Percentiles rank a stretch among this genome's conserved stretches.
phyloP scores from a whole-genome alignment of 2,113 vertebrate genomes.

The Seriola aureovittata region DNA sequence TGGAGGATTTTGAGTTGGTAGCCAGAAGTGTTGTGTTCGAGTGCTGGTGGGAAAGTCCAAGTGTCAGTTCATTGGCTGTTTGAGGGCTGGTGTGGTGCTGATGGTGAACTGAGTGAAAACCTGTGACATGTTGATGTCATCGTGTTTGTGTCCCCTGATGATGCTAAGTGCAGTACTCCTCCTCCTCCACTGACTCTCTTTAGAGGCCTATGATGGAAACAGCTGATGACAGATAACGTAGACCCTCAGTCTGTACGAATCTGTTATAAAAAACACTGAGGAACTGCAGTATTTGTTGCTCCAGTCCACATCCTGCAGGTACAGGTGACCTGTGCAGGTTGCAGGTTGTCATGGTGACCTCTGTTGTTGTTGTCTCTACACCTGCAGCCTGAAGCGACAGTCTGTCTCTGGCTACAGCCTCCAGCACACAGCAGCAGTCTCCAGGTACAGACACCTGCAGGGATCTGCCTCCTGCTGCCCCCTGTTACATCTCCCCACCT shows the following conservation, averaged over 20 bases:
- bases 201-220: no score
- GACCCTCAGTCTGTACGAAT: no score
- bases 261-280: no score
- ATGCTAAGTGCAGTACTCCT: no score
- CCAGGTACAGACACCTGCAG: conserved; percentile 54
- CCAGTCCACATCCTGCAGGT: background rate
- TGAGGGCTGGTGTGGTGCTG: no score
- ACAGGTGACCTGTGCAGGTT: background rate
- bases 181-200: no score
- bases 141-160: no score
- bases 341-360: conserved; percentile 31
- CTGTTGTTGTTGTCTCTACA: conserved; percentile 48
- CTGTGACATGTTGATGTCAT: background rate
- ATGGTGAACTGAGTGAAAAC: background rate
- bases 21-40: background rate
- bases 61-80: background rate
- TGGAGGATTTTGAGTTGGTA: background rate
- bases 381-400: conserved; percentile 59
- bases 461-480: no score
- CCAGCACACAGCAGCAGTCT: conserved; percentile 50
- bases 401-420: conserved; percentile 28
- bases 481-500: no score
- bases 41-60: background rate
- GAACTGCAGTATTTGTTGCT: no score
- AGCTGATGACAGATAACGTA: no score